Evolutionary conservation across 2,113 vertebrate species (phyloP).

Genomic region (Mugil cephalus): DNA sequence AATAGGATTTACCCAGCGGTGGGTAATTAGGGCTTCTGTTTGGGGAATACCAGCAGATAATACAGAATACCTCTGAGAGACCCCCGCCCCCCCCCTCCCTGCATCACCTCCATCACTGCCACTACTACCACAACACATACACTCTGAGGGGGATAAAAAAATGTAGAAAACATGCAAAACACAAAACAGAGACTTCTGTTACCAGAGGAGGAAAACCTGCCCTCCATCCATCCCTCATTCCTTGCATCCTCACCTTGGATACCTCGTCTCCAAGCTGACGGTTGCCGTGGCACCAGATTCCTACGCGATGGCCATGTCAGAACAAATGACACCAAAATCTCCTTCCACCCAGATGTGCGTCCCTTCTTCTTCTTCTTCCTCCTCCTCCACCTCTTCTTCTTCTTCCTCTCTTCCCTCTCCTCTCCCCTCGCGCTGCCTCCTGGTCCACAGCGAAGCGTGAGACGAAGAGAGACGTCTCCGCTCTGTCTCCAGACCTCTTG

Average conservation of each 20-base stretch:
- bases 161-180: constrained; percentile 8
- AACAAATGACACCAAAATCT: constrained; percentile 49
- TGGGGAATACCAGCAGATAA: constrained; percentile 76
- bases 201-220: constrained; percentile 38
- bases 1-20: constrained; percentile 63
- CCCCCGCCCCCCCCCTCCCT: constrained; percentile 24
- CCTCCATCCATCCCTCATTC: constrained; percentile 29
- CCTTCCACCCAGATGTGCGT: constrained; percentile 33
- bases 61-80: constrained; percentile 34
- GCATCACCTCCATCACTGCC: no score
- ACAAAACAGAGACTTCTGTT: constrained; percentile 23
- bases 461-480: constrained; percentile 32
- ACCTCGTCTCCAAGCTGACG: constrained; percentile 59
- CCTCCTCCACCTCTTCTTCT: background rate
- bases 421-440: constrained; percentile 38
- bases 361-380: constrained; percentile 27
- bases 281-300: constrained; percentile 72
- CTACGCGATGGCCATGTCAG: constrained; percentile 79
- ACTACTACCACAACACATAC: no score
- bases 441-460: constrained; percentile 49
- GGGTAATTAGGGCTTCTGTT: constrained; percentile 71
- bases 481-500: constrained; percentile 32
- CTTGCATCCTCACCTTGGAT: constrained; percentile 59
- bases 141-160: no score
- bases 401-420: background rate